Base-by-base conservation (phyloP, 1,140 invertebrate species). In the Sycophila sp. region DNA sequence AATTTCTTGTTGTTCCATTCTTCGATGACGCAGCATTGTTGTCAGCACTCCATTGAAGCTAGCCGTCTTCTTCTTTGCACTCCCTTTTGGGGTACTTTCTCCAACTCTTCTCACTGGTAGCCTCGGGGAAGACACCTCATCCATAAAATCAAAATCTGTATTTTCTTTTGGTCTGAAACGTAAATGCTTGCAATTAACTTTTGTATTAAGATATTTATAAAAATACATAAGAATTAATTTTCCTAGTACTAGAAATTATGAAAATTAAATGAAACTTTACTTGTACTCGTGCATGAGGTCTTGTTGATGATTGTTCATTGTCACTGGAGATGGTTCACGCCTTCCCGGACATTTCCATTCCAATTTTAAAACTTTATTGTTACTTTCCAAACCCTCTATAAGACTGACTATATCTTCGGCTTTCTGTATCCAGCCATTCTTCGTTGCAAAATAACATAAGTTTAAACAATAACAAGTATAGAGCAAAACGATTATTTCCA, bases 111-210 rank as follows among this genome's bases (percentile, higher is more conserved):
- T 80, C 7, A 92, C 90, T 64, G 90, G 88, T 45, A 92, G 77
- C 70, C 89, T 86, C 22, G 91, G 87, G 2, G 90, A 91, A 51
- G 88, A 88, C 77, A 91, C 89, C 82, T 93, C 91, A 72, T 93
- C 91, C 89, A 92, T 91, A 65, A 93, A 93, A 82, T 93, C 92
- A 80, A 92, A 93, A 77, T 92, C 90, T 0, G 91, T 90, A 75
- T 87, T 85, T 60, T 91, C 89, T 78, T 91, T 90, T 3, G 82
- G 75, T 47, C 81, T 89, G 24, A 22, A 77, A 75, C 42, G 49
- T 62, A 45, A 59, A 32, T 17, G 19, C 30, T 15, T 34, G 4
- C 28, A 2, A 36, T 51, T 22, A 36, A 19, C 42, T 19, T 13
- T 60, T 47, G 19, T 30, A 17, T 55, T 40, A 17, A 55, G 6